phyloP scores from a whole-genome alignment of 1,140 invertebrate genomes.

The Anastatus disparis region DNA sequence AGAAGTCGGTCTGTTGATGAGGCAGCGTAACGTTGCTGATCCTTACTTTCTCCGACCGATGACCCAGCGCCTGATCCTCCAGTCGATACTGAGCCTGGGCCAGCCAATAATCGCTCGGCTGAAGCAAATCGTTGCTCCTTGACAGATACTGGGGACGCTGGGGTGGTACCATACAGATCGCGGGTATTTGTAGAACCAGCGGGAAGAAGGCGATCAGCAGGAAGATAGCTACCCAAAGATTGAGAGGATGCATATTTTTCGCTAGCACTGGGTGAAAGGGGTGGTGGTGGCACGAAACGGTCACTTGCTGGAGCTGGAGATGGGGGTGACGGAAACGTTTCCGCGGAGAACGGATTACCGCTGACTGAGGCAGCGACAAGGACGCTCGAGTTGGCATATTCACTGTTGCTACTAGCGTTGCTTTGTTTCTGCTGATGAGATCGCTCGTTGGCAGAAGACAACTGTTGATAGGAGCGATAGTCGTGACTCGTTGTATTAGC shows the following conservation, averaged over 20 bases:
- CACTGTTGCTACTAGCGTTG: constrained; percentile 35
- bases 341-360: constrained; percentile 54
- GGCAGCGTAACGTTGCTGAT: constrained; percentile 55
- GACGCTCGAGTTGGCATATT: constrained; percentile 48
- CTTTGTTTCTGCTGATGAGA: constrained; percentile 9
- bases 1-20: constrained; percentile 55
- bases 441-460: constrained; percentile 17
- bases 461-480: constrained; percentile 27
- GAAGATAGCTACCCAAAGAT: constrained; percentile 56
- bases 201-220: constrained; percentile 57
- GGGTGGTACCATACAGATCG: constrained; percentile 40
- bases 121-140: constrained; percentile 46
- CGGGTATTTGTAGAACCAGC: constrained; percentile 46
- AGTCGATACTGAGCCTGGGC: constrained; percentile 17
- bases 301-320: constrained; percentile 63
- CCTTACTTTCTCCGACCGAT: constrained; percentile 51
- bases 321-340: constrained; percentile 63
- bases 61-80: constrained; percentile 47
- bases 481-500: neutral
- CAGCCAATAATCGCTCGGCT: constrained; percentile 55
- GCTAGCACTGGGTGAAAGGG: constrained; percentile 59
- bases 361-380: neutral
- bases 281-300: constrained; percentile 62
- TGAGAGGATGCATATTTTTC: constrained; percentile 63
- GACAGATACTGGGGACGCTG: constrained; percentile 56